Conservation (phyloP, 2,888 invertebrate species). For the Amorpha juglandis region DNA sequence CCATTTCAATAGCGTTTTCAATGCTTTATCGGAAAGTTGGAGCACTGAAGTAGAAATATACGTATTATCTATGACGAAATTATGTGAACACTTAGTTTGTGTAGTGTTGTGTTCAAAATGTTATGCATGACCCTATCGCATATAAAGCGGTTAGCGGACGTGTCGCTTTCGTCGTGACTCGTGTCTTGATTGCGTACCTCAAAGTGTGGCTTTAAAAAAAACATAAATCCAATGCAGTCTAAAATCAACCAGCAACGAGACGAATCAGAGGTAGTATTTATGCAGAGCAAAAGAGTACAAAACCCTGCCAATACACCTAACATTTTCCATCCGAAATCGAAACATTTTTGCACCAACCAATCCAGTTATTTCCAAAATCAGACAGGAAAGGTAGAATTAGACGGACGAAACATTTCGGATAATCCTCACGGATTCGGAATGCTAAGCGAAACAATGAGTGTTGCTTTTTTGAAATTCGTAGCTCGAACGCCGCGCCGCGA, state of each 20-base stretch:
- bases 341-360: conserved; percentile 1
- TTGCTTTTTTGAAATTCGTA: background rate
- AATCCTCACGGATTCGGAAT: conserved; percentile 2
- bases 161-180: too few species aligned
- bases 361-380: background rate
- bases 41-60: too few species aligned
- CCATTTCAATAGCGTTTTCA: too few species aligned
- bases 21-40: too few species aligned
- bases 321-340: background rate
- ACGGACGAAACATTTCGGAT: conserved; percentile 14
- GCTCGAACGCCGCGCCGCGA: background rate
- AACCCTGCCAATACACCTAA: background rate
- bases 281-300: background rate
- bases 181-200: too few species aligned
- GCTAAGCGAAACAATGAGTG: conserved; percentile 14
- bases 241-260: background rate
- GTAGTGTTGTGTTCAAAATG: too few species aligned
- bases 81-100: too few species aligned
- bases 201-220: too few species aligned
- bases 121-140: too few species aligned
- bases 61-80: too few species aligned
- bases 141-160: too few species aligned
- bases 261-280: background rate
- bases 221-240: background rate
- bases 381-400: conserved; percentile 9